Conservation (phyloP, 1,140 invertebrate species). For the Trachymyrmex septentrionalis region DNA sequence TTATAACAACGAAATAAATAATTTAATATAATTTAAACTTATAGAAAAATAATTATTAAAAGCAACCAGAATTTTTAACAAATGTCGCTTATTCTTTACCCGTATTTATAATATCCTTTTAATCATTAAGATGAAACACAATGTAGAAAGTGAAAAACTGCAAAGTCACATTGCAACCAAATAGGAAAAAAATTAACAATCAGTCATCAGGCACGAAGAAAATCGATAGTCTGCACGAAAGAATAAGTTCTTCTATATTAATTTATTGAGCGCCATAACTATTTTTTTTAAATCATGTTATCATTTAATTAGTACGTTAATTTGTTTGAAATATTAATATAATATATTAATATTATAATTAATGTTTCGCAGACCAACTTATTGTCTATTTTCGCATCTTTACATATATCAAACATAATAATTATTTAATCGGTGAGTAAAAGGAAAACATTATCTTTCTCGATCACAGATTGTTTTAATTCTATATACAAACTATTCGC, state of each 20-base stretch:
- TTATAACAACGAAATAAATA: neutral
- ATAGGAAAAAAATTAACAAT: constrained; percentile 14
- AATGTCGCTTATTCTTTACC: neutral
- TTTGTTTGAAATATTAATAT: neutral
- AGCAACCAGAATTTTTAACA: neutral
- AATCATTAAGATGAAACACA: neutral
- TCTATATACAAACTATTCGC: neutral
- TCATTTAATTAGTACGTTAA: neutral
- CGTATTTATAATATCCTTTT: neutral
- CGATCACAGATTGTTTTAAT: constrained; percentile 1
- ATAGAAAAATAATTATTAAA: neutral
- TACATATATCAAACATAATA: neutral
- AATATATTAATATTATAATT: constrained; percentile 5
- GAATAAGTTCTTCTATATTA: neutral
- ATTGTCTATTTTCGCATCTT: neutral
- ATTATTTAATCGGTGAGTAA: constrained; percentile 20
- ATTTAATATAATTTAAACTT: neutral
- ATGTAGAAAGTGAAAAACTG: neutral
- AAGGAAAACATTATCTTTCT: constrained; percentile 24
- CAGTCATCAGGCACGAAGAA: neutral
- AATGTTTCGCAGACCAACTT: neutral
- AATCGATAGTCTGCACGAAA: neutral
- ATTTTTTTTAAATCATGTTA: neutral
- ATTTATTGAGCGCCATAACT: neutral
- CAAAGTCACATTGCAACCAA: constrained; percentile 13